phyloP scores from a whole-genome alignment of 2,113 vertebrate species.

The Entelurus aequoreus region DNA sequence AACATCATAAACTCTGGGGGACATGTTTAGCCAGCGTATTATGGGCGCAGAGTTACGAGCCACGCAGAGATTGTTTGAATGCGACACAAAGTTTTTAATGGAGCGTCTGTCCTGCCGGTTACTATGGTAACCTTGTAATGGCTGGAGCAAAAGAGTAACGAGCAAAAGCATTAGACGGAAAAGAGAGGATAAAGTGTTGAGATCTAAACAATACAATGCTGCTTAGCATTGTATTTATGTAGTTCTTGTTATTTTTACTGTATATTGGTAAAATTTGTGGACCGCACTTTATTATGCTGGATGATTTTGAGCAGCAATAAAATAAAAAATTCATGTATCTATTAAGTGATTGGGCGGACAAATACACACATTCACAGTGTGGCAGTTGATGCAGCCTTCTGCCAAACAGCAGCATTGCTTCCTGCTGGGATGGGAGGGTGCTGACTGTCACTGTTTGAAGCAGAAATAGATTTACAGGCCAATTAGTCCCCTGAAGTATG shows the following conservation, averaged over 20 bases:
- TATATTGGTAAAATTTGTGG: background rate
- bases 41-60: conserved; percentile 2
- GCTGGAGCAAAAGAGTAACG: background rate
- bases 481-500: conserved; percentile 49
- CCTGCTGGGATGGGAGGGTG: conserved; percentile 18
- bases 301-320: conserved; percentile 15
- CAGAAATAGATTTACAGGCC: conserved; percentile 35
- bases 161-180: background rate
- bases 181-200: background rate
- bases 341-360: background rate
- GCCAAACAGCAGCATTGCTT: background rate
- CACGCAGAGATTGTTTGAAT: conserved; percentile 5
- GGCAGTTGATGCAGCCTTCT: background rate
- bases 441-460: conserved; percentile 26
- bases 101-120: conserved; percentile 4
- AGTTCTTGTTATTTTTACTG: background rate
- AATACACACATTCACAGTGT: background rate
- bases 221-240: background rate
- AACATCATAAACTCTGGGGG: conserved; percentile 43
- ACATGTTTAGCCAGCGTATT: background rate
- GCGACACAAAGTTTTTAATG: conserved; percentile 4
- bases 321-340: background rate
- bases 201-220: background rate
- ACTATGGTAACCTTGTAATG: background rate
- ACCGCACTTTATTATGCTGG: background rate